phyloP scores from a whole-genome alignment of 2,888 invertebrate genomes.

The Mesochorus sp. region DNA sequence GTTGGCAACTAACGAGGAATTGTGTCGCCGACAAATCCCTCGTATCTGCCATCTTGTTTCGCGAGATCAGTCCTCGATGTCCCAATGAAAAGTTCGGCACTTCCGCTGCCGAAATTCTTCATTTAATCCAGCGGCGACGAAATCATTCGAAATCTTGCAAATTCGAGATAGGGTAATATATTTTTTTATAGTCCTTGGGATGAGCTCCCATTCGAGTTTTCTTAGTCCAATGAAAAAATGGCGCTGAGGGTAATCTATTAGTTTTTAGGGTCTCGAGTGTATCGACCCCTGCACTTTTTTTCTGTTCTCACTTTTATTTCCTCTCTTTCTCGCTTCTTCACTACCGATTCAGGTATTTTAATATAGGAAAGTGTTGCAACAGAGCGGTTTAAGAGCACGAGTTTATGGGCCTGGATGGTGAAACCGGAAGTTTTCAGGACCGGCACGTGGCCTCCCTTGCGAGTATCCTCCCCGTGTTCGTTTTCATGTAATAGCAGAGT shows the following conservation, averaged over 20 bases:
- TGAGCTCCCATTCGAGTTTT: too few species aligned
- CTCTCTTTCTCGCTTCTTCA: not conserved
- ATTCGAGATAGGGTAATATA: not conserved
- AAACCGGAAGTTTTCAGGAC: constrained; percentile 44
- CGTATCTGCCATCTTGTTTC: constrained; percentile 31
- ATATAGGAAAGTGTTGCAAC: constrained; percentile 50
- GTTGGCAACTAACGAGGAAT: constrained; percentile 78
- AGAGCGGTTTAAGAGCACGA: constrained; percentile 42
- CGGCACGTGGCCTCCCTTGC: constrained; percentile 49
- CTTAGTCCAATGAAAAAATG: too few species aligned
- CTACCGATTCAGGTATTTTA: constrained; percentile 55
- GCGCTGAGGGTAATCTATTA: not conserved
- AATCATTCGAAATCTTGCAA: too few species aligned
- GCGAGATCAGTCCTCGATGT: too few species aligned
- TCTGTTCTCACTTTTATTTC: too few species aligned
- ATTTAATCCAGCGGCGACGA: not conserved
- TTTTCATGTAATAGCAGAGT: constrained; percentile 10
- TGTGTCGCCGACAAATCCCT: constrained; percentile 66
- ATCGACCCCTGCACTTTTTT: not conserved
- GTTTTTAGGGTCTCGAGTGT: constrained; percentile 22
- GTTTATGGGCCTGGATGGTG: constrained; percentile 49
- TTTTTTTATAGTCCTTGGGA: too few species aligned
- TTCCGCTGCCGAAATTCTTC: too few species aligned
- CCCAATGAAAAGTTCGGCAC: too few species aligned
- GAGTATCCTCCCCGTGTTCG: constrained; percentile 3